Evolutionary conservation across 1,140 invertebrate species (phyloP), one percentile per base, ranked within the genome.

Genomic region (Ooceraea biroi): DNA sequence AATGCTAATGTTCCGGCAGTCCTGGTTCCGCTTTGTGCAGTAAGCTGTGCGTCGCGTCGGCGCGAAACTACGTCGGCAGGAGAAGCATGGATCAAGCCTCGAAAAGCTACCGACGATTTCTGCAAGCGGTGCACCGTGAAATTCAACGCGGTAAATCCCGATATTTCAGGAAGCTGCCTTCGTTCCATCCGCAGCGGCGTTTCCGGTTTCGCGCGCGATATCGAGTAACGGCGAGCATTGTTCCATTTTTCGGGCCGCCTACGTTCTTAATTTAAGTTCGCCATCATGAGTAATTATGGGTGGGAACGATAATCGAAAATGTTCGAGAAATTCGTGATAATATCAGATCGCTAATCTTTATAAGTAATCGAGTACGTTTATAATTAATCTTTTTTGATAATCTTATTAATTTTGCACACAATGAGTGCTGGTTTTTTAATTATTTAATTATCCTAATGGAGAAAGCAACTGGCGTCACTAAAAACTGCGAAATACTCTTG

Each of bases 71-170:
- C 74, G 52, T 60, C 52, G 41, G 30, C 12, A 48, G 61, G 5
- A 25, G 36, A 36, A 36, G n/a, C 22, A 30, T 52, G 25, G 2
- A 19, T 30, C 46, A n/a, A n/a, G n/a, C 48, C 57, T 41, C 68
- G 73, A 57, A 77, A 83, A 83, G 78, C 85, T 86, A 17, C 61
- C 82, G 61, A 76, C 83, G 83, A 82, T 88, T 85, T 84, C 25
- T 68, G 52, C 58, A 46, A 77, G 52, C 77, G 78, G 60, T 72
- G 76, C 85, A 82, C 76, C 87, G 83, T 88, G 77, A 88, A 88
- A 88, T 88, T 87, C 72, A 66, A 88, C 55, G 77, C 72, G 55
- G 86, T 88, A 88, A 88, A 88, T 88, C 69, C 84, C 82, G 74
- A 88, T 85, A 87, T 71, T 82, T 68, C 65, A 17, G 41, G 25